These are phyloP conservation scores for Polymixis flavicincta DNA, from an alignment of 2,888 invertebrate genomes.

Conservation along the genomic window DNA sequence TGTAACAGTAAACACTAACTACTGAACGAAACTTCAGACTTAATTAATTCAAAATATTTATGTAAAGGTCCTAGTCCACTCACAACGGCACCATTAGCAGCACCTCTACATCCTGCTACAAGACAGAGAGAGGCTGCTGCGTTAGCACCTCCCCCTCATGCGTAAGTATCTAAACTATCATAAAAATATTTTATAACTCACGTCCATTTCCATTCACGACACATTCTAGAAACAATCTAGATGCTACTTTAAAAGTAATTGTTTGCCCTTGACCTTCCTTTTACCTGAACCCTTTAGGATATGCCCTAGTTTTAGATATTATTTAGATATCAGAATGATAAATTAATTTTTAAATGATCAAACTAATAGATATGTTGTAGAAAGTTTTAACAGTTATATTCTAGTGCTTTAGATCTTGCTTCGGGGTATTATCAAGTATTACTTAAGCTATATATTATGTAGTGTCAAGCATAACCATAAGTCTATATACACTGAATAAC, in stretches of 20 bases:
- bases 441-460: constrained; percentile 64
- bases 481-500: constrained; percentile 78
- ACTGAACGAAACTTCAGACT: neutral
- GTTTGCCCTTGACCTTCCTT: constrained; percentile 35
- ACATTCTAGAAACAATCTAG: constrained; percentile 77
- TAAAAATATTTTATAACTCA: constrained; percentile 67
- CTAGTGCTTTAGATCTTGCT: constrained; percentile 29
- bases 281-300: constrained; percentile 24
- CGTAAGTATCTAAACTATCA: constrained; percentile 78
- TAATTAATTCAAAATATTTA: neutral
- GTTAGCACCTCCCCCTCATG: constrained; percentile 87
- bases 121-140: constrained; percentile 85
- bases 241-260: constrained; percentile 60
- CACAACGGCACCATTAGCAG: constrained; percentile 85
- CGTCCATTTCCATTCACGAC: constrained; percentile 84
- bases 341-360: neutral
- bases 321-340: constrained; percentile 24
- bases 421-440: constrained; percentile 57
- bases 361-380: constrained; percentile 15
- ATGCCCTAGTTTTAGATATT: constrained; percentile 11
- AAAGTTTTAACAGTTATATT: neutral
- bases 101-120: constrained; percentile 86
- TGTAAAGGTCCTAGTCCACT: constrained; percentile 81
- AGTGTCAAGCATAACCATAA: constrained; percentile 77
- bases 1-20: neutral